Evolutionary conservation across 1,140 invertebrate genomes (phyloP).

Genomic region (Littorina saxatilis): DNA sequence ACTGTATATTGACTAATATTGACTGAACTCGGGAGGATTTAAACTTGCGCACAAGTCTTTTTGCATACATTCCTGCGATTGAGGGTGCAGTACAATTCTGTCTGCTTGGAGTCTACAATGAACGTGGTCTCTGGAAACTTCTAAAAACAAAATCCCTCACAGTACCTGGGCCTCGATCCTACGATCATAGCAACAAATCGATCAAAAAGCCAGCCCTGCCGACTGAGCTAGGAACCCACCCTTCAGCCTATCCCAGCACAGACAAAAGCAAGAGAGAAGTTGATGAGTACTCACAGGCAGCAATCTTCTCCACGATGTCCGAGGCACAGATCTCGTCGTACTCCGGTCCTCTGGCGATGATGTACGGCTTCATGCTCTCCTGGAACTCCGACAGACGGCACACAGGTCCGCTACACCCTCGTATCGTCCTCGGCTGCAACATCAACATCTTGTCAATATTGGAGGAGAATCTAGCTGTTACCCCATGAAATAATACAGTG

Average conservation of each 20-base stretch:
- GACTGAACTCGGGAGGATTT: no score
- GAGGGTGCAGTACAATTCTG: no score
- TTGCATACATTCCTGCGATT: no score
- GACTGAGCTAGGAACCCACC: no score
- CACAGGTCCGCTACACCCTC: conserved; percentile 43
- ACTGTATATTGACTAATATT: no score
- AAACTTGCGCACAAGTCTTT: no score
- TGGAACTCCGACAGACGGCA: conserved; percentile 43
- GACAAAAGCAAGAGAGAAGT: neutral
- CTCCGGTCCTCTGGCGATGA: conserved; percentile 36
- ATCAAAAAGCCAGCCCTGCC: neutral
- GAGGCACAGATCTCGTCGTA: conserved; percentile 47
- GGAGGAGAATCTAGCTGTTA: neutral
- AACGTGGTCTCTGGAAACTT: no score
- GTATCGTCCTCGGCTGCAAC: conserved; percentile 44
- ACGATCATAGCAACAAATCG: no score
- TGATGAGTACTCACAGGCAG: conserved; percentile 36
- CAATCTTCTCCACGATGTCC: conserved; percentile 46
- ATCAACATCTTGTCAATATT: neutral
- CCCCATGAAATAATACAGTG: neutral
- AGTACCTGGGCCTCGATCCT: no score
- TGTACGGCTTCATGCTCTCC: conserved; percentile 27
- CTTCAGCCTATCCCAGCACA: neutral
- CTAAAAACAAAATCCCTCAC: no score
- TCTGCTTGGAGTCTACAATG: no score